Conservation (phyloP, 1,140 invertebrate species). For the Cepaea nemoralis region DNA sequence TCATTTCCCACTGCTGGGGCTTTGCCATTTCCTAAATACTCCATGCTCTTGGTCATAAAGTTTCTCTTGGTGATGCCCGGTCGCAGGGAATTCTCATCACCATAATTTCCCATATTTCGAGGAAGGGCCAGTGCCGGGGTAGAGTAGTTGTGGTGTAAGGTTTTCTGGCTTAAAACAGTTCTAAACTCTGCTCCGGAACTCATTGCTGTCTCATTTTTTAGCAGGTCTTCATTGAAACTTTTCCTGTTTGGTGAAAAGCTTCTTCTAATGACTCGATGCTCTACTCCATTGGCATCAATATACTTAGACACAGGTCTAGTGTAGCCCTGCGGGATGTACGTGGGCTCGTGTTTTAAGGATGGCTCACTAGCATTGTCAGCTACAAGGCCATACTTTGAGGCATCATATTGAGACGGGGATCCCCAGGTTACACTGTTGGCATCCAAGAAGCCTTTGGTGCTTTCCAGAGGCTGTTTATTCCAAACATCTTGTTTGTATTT, state of each 20-base stretch:
- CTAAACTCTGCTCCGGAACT: background rate
- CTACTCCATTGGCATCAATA: slow-evolving; percentile 25
- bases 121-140: background rate
- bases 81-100: background rate
- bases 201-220: background rate
- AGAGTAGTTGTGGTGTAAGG: slow-evolving; percentile 21
- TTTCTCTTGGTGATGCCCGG: background rate
- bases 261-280: slow-evolving; percentile 19
- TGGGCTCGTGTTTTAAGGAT: background rate
- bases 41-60: background rate
- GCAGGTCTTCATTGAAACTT: slow-evolving; percentile 23
- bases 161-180: slow-evolving; percentile 9
- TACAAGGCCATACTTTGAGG: background rate
- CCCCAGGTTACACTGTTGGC: slow-evolving; percentile 6
- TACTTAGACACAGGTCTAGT: slow-evolving; percentile 32
- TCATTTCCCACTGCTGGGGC: background rate
- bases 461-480: background rate
- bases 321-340: slow-evolving; percentile 20
- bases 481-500: background rate
- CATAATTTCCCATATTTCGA: background rate
- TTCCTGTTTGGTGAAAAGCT: slow-evolving; percentile 24
- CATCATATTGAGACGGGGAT: background rate
- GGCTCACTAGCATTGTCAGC: background rate
- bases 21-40: background rate
- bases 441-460: slow-evolving; percentile 31